Base-by-base conservation (phyloP, 2,113 vertebrate genomes). In the Vombatus ursinus region DNA sequence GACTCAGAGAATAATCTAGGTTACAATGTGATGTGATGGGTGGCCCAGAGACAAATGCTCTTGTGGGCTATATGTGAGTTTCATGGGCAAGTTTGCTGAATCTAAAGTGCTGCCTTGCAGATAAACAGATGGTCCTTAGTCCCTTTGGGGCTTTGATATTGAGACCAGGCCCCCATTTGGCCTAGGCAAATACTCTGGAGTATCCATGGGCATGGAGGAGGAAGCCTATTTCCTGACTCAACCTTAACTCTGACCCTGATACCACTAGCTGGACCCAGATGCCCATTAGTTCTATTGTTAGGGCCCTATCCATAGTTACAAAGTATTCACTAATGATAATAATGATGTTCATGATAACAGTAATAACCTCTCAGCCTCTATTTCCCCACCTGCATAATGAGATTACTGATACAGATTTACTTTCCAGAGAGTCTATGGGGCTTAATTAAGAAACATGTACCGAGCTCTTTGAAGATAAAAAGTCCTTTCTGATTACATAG, bases 371-470 rank as follows among this genome's bases (percentile, higher is more conserved):
- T 77, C 68, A 77, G 68, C 68, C 68, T 44, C 68, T 84, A n/a
- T 84, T 84, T 84, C 68, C 19, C 68, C 68, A 44, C 68, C n/a
- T 44, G 68, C 0, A 84, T 84, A 84, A 84, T 84, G 24, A 25
- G 24, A 48, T 28, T 90, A 90, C 50, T 90, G 90, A 90, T 31
- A 90, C 90, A 31, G 16, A 90, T 90, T 90, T 90, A 90, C 90
- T 90, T 48, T 48, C 24, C 48, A 90, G 90, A 50, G 90, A 31
- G 26, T 25, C 49, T 48, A 50, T 90, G 48, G 25, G 90, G 49
- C 90, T 31, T 90, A 90, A 90, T 90, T 90, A 90, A 50, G 48
- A 90, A 90, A 50, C 90, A 90, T 26, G 47, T 90, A 90, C 90
- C 50, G 28, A 90, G 14, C 25, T 90, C 90, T 50, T 49, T 90